These are phyloP conservation scores for Dendronephthya gigantea DNA, from an alignment of 64 coral and sea anemone species.

Conservation along the genomic window DNA sequence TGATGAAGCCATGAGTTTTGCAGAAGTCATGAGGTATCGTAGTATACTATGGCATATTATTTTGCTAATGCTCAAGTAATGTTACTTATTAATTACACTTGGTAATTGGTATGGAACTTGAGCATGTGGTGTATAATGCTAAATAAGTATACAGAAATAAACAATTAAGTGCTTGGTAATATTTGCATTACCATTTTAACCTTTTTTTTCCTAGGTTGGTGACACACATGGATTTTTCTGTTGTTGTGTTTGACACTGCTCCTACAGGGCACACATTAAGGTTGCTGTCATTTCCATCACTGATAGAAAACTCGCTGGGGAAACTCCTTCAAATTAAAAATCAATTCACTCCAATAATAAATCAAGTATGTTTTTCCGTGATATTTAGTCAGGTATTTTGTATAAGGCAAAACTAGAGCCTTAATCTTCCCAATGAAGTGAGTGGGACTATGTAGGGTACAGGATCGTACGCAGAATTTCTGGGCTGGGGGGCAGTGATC, in stretches of 20 bases:
- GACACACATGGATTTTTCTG: constrained; percentile 92
- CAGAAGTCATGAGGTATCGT: constrained; percentile 96
- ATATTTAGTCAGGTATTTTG: too few species aligned
- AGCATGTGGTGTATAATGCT: neutral
- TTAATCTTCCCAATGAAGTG: too few species aligned
- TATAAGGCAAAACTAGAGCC: too few species aligned
- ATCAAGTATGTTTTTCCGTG: constrained; percentile 41
- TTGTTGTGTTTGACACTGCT: constrained; percentile 95
- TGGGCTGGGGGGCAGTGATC: too few species aligned
- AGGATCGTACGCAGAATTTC: too few species aligned
- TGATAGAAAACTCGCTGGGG: constrained; percentile 95
- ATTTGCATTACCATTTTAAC: neutral
- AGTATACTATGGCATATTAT: neutral
- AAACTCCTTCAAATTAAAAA: constrained; percentile 84
- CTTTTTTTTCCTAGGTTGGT: too few species aligned
- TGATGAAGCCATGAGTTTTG: constrained; percentile 99
- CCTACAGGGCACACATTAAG: constrained; percentile 92
- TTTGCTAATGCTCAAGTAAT: too few species aligned
- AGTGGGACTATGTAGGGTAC: too few species aligned
- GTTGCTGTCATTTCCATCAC: constrained; percentile 82
- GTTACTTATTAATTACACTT: too few species aligned
- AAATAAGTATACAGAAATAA: neutral
- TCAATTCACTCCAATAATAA: constrained; percentile 65
- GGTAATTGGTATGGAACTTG: too few species aligned
- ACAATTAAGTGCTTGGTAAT: neutral